A percentile compares a stretch with the other conserved stretches of the same genome.
These are phyloP conservation scores for Speoplatyrhinus poulsoni DNA, from an alignment of 2,113 vertebrate genomes.

Conservation along the genomic window DNA sequence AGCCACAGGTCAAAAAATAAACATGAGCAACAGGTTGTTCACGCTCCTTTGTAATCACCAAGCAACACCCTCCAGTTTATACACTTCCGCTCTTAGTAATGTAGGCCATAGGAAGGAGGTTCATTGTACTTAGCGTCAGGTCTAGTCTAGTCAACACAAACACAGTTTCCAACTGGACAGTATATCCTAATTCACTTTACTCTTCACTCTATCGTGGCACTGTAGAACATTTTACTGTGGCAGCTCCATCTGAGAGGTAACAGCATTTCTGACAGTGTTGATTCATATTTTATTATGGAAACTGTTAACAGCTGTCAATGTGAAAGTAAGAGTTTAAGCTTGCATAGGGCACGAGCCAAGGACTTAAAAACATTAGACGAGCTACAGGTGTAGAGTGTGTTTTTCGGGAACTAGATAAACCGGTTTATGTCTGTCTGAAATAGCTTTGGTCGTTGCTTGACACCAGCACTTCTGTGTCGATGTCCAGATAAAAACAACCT, in stretches of 20 bases:
- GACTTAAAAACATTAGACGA: constrained; percentile 33
- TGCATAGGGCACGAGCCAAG: not conserved
- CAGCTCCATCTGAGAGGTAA: not conserved
- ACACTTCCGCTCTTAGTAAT: not conserved
- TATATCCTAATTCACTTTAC: too few relatives aligned
- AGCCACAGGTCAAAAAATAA: constrained; percentile 18
- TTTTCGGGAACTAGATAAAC: constrained; percentile 65
- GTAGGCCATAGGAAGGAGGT: constrained; percentile 3
- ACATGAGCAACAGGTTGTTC: constrained; percentile 17
- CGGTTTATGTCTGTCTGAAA: constrained; percentile 56
- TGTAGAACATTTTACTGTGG: constrained; percentile 2
- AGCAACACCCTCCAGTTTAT: not conserved
- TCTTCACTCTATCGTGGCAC: not conserved
- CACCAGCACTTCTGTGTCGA: constrained; percentile 15
- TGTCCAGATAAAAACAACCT: constrained; percentile 20
- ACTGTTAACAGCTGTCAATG: not conserved
- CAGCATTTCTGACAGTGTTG: constrained; percentile 1
- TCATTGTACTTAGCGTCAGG: not conserved
- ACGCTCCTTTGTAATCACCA: constrained; percentile 17
- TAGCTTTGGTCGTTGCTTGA: constrained; percentile 37
- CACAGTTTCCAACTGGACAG: constrained; percentile 28
- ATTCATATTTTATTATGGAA: constrained; percentile 1
- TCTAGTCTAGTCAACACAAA: constrained; percentile 26
- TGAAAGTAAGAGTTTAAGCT: constrained; percentile 5
- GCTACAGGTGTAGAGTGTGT: constrained; percentile 62